Percentiles rank a stretch among this genome's conserved stretches.
These are phyloP conservation scores for Bagarius yarrelli DNA, from an alignment of 2,113 vertebrate genomes.

Conservation along the genomic window DNA sequence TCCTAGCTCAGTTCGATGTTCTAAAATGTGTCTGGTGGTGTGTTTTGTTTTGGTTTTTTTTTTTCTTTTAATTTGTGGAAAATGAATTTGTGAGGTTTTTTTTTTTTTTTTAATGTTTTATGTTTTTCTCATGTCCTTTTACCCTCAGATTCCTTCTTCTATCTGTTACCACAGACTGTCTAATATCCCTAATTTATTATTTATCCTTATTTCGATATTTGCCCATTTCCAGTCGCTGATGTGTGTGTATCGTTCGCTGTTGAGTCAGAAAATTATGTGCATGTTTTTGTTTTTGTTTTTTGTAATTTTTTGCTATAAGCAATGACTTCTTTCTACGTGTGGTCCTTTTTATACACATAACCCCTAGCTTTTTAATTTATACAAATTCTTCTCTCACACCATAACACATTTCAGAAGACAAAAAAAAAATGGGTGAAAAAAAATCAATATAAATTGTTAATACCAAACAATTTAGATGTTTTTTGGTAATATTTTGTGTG, in stretches of 20 bases:
- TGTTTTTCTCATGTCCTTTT: constrained; percentile 21
- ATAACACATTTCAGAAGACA: constrained; percentile 66
- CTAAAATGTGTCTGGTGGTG: constrained; percentile 66
- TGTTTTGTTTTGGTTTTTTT: constrained; percentile 50
- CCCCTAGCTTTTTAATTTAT: constrained; percentile 61
- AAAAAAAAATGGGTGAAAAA: constrained; percentile 54
- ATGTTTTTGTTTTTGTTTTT: constrained; percentile 66
- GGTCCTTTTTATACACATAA: constrained; percentile 61
- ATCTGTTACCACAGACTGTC: constrained; percentile 62
- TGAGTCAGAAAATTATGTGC: constrained; percentile 71
- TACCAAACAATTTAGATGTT: constrained; percentile 79
- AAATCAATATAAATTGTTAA: constrained; percentile 64
- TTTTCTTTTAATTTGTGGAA: constrained; percentile 63
- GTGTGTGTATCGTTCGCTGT: constrained; percentile 73
- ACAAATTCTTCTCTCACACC: constrained; percentile 62
- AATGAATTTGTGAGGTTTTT: constrained; percentile 33
- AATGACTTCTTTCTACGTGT: constrained; percentile 66
- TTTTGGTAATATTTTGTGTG: constrained; percentile 77
- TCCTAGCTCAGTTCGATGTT: constrained; percentile 63
- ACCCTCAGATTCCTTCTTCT: constrained; percentile 23
- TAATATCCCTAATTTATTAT: constrained; percentile 76
- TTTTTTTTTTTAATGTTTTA: constrained; percentile 49
- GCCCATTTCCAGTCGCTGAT: constrained; percentile 68
- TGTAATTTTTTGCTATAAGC: constrained; percentile 58
- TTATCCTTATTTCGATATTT: constrained; percentile 73